Conservation (phyloP, 2,888 invertebrate genomes). For the Sarcophaga subvicina region DNA sequence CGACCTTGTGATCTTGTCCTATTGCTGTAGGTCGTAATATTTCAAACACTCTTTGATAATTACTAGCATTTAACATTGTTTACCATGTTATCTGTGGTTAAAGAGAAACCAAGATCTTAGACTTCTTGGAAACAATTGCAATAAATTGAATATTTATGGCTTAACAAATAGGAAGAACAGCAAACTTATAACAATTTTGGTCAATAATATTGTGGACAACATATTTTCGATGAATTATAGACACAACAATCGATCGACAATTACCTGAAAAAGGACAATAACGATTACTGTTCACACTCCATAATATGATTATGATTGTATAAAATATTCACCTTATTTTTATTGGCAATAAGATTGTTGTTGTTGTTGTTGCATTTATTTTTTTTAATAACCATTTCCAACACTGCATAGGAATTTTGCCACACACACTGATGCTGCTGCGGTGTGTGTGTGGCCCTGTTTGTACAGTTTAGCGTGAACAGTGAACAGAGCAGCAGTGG, state of each 20-base stretch:
- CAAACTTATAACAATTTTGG: background rate
- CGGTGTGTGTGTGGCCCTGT: too few relatives aligned
- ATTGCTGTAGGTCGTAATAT: too few relatives aligned
- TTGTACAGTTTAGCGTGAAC: too few relatives aligned
- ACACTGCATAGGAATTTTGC: constrained; percentile 6
- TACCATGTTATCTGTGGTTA: background rate
- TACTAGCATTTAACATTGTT: background rate
- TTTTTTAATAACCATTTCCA: constrained; percentile 39
- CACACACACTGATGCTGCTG: too few relatives aligned
- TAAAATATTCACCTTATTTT: constrained; percentile 36
- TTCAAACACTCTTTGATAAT: too few relatives aligned
- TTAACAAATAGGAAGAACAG: background rate
- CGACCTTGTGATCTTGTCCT: too few relatives aligned
- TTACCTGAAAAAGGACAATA: constrained; percentile 41
- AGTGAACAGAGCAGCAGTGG: too few relatives aligned
- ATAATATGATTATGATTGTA: constrained; percentile 38
- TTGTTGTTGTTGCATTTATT: too few relatives aligned
- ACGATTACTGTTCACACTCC: constrained; percentile 47
- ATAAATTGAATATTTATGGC: background rate
- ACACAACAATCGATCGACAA: constrained; percentile 14
- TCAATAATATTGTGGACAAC: background rate
- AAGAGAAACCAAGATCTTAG: background rate
- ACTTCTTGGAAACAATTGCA: background rate
- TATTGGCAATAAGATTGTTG: constrained; percentile 8
- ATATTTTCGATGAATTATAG: background rate